Evolutionary conservation across 2,888 invertebrate species (phyloP), one percentile per base, ranked within the genome.

Genomic region (Phasia obesa): DNA sequence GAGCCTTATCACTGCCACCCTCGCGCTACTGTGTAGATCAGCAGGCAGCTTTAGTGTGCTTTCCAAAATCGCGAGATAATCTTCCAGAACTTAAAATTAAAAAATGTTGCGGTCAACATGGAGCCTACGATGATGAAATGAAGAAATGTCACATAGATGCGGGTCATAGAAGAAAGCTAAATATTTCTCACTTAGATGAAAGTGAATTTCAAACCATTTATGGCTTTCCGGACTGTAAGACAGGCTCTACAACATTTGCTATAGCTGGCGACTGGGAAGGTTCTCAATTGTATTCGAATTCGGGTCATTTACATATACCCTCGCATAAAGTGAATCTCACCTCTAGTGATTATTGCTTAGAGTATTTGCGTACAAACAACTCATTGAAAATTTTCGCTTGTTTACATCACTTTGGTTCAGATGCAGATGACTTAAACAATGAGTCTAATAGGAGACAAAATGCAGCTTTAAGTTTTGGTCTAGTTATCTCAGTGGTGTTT

Each of bases 401-500:
- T 88, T 91, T 93, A 17, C 93, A 94, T 86, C 93, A 93, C 85
- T 92, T 93, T 86, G 90, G 91, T 0, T 78, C 81, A 13, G 86
- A 86, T 11, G 55, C 17, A n/a, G 60, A 73, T 15, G 73, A 85
- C 82, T 70, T 88, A 75, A 38, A 7, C 11, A 90, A 69, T 73
- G 77, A 85, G 59, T 67, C 53, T 13, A 88, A 94, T 60, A 53
- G 79, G 3, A 17, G 73, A 23, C 92, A 95, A 67, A 95, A 95
- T 91, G 93, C 94, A 67, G 91, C 97, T 85, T 96, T 96, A 89
- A 95, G 96, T 80, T 94, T 94, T 76, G 95, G 95, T 81, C 92
- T 97, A 89, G 94, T 96, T 77, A 93, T 97, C 87, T 96, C 96
- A 87, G 96, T 95, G 3, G 93, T 95, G 84, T 97, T 97, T 92